phyloP scores from a whole-genome alignment of 2,113 vertebrate species.

The Oxygymnocypris stewartii region DNA sequence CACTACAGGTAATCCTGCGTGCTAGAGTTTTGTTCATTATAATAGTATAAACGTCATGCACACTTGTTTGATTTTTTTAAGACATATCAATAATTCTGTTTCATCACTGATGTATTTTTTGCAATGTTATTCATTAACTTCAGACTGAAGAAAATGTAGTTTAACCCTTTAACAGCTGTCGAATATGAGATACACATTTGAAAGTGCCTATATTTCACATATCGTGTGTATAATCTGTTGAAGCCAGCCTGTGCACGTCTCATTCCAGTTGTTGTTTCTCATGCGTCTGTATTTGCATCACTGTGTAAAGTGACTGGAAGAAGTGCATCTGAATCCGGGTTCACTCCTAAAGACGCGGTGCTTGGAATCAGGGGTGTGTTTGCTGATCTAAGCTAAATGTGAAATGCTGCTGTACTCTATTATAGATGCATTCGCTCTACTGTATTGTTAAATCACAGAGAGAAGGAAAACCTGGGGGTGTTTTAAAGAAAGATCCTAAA shows the following conservation, averaged over 20 bases:
- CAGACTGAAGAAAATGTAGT: background rate
- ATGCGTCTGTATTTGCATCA: background rate
- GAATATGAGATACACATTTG: background rate
- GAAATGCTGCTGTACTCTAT: background rate
- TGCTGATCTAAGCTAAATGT: background rate
- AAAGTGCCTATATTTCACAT: conserved; percentile 43
- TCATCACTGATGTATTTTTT: too few relatives aligned
- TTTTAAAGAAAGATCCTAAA: too few relatives aligned
- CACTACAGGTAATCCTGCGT: too few relatives aligned
- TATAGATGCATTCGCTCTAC: background rate
- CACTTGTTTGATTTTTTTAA: too few relatives aligned
- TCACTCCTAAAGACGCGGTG: background rate
- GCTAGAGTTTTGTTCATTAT: background rate
- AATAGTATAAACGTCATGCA: background rate
- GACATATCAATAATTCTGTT: too few relatives aligned
- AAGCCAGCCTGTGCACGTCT: background rate
- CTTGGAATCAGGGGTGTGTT: background rate
- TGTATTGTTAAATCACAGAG: background rate
- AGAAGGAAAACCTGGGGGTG: too few relatives aligned
- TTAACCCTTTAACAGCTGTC: background rate
- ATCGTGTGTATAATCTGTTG: background rate
- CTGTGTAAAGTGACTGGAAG: background rate
- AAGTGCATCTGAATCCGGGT: background rate
- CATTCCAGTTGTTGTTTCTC: background rate
- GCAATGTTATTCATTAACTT: background rate